These are phyloP conservation scores for Molossus alvarezi DNA, from an alignment of 2,797 vertebrate species.

Conservation along the genomic window DNA sequence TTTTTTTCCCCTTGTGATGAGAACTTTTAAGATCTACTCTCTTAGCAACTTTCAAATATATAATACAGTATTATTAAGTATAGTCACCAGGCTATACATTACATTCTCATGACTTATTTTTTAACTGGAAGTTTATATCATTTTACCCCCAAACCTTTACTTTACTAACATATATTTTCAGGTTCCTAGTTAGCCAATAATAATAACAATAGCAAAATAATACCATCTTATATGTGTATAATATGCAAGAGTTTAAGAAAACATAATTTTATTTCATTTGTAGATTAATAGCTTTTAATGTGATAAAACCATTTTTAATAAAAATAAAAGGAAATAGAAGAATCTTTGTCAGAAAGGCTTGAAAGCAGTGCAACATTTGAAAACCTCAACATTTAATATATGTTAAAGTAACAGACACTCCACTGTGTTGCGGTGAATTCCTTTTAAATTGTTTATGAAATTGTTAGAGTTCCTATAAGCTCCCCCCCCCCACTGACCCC, in stretches of 20 bases:
- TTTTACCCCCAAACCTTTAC: background rate
- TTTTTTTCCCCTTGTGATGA: background rate
- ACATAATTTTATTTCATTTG: constrained; percentile 23
- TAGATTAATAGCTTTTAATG: background rate
- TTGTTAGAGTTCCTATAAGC: background rate
- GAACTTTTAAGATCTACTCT: constrained; percentile 21
- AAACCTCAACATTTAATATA: background rate
- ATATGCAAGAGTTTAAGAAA: constrained; percentile 27
- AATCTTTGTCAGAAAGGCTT: background rate
- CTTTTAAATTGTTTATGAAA: constrained; percentile 19
- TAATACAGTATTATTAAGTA: background rate
- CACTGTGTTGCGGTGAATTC: background rate
- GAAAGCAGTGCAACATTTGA: background rate
- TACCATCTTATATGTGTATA: background rate
- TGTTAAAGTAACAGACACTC: background rate
- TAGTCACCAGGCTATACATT: background rate
- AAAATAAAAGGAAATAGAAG: background rate
- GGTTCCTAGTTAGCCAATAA: background rate
- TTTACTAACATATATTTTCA: background rate
- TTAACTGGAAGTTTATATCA: background rate
- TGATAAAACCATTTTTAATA: background rate
- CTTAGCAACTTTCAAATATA: background rate
- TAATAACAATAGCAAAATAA: background rate
- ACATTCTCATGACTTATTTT: background rate
- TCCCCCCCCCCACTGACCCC: background rate